These are phyloP conservation scores for Gallinago undulata DNA, from an alignment of 2,113 vertebrate genomes.

Conservation along the genomic window DNA sequence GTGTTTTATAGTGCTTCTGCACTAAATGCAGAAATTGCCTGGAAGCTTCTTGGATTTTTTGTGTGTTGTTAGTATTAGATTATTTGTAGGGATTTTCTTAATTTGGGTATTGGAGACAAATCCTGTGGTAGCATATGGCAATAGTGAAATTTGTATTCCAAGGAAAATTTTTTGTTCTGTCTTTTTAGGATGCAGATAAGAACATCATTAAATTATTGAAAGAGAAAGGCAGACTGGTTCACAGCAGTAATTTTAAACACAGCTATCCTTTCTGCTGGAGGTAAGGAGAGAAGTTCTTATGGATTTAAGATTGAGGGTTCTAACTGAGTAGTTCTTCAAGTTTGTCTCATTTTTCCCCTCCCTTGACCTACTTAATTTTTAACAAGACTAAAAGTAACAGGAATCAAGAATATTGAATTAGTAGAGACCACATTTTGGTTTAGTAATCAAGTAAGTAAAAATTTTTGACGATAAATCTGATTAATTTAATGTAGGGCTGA, in stretches of 20 bases:
- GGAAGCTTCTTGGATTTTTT: background rate
- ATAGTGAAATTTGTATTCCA: background rate
- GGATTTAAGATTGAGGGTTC: background rate
- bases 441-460: background rate
- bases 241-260: slow-evolving; percentile 83
- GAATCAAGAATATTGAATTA: background rate
- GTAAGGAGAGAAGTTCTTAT: slow-evolving; percentile 65
- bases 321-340: background rate
- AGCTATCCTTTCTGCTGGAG: slow-evolving; percentile 99
- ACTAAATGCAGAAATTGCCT: background rate
- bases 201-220: slow-evolving; percentile 90
- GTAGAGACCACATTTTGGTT: background rate
- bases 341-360: background rate
- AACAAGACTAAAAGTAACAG: background rate
- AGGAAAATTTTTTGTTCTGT: background rate
- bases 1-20: background rate
- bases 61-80: background rate
- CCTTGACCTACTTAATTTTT: background rate
- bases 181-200: slow-evolving; percentile 91
- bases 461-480: background rate
- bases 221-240: slow-evolving; percentile 87
- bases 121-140: background rate
- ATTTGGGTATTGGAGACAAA: background rate
- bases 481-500: background rate
- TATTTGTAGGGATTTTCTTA: background rate